Evolutionary conservation across 1,140 invertebrate genomes (phyloP).

Genomic region (Cecropterus lyciades): DNA sequence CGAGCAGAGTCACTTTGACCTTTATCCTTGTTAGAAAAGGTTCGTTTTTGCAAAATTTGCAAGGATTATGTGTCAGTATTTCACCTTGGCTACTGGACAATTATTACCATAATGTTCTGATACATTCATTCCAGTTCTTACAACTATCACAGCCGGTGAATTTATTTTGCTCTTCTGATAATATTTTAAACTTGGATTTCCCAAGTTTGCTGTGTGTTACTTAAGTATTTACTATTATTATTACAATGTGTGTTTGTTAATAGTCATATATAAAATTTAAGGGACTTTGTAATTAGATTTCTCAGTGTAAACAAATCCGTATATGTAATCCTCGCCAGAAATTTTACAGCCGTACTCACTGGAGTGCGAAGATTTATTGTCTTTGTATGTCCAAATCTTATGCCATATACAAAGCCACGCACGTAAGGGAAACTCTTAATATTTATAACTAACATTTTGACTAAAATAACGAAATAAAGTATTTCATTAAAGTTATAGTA

Average conservation of each 20-base stretch:
- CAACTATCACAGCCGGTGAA: not conserved
- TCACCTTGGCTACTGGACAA: slow-evolving; percentile 31
- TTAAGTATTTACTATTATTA: too few relatives aligned
- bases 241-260: too few relatives aligned
- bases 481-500: too few relatives aligned
- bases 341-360: not conserved
- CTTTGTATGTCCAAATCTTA: not conserved
- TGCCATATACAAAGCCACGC: slow-evolving; percentile 1
- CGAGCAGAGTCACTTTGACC: slow-evolving; percentile 3
- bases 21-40: slow-evolving; percentile 10
- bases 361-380: slow-evolving; percentile 3
- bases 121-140: slow-evolving; percentile 16
- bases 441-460: too few relatives aligned
- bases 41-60: slow-evolving; percentile 2
- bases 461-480: too few relatives aligned
- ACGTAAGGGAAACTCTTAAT: too few relatives aligned
- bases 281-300: not conserved
- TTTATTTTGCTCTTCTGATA: not conserved
- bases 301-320: not conserved
- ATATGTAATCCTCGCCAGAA: not conserved
- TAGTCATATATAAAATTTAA: not conserved
- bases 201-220: too few relatives aligned
- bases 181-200: slow-evolving; percentile 36
- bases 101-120: slow-evolving; percentile 36
- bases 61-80: slow-evolving; percentile 22